Evolutionary conservation across 2,888 invertebrate species (phyloP).

Genomic region (Mesochorus sp.): DNA sequence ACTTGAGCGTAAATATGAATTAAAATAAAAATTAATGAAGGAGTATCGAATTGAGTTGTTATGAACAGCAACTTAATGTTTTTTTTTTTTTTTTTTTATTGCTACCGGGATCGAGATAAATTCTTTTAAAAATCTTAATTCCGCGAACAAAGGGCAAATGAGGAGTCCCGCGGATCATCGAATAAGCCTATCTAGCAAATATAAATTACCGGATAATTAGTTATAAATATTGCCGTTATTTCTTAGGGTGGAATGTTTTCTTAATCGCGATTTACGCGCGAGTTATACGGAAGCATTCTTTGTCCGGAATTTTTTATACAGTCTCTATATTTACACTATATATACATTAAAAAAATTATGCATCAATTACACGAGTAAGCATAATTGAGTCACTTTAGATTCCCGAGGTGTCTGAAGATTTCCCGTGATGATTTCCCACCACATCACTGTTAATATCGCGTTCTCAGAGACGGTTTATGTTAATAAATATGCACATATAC

Average conservation of each 20-base stretch:
- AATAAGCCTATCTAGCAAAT: neutral
- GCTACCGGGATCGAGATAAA: no score
- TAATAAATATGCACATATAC: neutral
- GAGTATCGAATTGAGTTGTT: neutral
- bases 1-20: no score
- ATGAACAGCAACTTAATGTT: neutral
- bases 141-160: neutral
- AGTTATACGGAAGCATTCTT: constrained; percentile 31
- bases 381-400: constrained; percentile 44
- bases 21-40: no score
- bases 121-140: no score
- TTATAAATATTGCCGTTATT: constrained; percentile 28
- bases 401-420: constrained; percentile 44
- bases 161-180: neutral
- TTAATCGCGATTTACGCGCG: constrained; percentile 12
- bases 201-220: constrained; percentile 10
- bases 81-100: neutral
- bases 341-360: constrained; percentile 16
- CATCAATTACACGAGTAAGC: constrained; percentile 34
- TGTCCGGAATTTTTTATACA: neutral
- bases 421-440: constrained; percentile 48
- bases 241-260: constrained; percentile 6
- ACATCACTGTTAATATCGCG: neutral
- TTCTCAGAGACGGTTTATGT: constrained; percentile 1
- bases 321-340: neutral